Conservation (phyloP, 2,888 invertebrate genomes). For the Heliconius sara region DNA sequence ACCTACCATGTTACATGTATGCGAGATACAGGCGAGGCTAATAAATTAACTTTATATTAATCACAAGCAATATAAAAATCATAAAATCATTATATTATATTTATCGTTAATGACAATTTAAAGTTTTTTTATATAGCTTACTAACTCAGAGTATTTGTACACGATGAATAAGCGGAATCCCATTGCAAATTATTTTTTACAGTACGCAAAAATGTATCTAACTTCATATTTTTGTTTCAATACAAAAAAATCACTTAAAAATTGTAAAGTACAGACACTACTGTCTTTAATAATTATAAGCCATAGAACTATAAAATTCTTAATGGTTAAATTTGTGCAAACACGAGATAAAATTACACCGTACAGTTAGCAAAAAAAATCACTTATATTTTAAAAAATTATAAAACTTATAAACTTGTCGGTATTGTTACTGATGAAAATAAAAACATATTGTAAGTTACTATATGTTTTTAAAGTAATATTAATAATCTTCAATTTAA, state of each 20-base stretch:
- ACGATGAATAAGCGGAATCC: conserved; percentile 48
- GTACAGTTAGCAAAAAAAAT: conserved; percentile 26
- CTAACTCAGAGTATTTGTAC: conserved; percentile 47
- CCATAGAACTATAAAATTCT: neutral
- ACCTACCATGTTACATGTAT: no score
- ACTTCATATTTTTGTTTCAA: conserved; percentile 39
- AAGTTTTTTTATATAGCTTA: neutral
- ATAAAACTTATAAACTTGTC: no score
- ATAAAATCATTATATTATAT: neutral
- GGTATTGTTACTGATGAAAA: no score
- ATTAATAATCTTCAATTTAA: no score
- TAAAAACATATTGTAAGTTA: no score
- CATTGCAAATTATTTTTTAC: conserved; percentile 48
- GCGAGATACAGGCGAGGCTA: no score
- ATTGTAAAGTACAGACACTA: neutral
- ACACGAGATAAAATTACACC: conserved; percentile 16
- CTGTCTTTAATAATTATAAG: neutral
- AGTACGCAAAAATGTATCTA: conserved; percentile 47
- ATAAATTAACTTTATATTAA: neutral
- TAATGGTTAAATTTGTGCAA: neutral
- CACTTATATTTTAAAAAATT: no score
- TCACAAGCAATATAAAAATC: neutral
- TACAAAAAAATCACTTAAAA: neutral
- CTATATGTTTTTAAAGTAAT: no score
- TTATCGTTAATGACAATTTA: neutral